A percentile compares a stretch with the other conserved stretches of the same genome.
These are phyloP conservation scores for Podocnemis expansa DNA, from an alignment of 2,113 vertebrate species.

Conservation along the genomic window DNA sequence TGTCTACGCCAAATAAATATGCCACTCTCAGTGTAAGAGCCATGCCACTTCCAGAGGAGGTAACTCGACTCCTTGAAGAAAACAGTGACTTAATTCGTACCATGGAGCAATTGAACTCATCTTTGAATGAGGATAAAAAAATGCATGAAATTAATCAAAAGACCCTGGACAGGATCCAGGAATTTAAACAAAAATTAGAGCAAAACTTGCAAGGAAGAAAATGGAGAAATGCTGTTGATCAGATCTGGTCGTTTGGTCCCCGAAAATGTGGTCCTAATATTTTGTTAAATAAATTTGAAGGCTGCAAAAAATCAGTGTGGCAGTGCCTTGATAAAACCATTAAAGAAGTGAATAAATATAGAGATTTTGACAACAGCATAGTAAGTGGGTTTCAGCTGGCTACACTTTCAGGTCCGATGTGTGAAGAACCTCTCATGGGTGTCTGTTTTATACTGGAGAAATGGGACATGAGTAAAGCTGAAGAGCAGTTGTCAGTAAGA, in stretches of 20 bases:
- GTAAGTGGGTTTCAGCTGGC: slow-evolving; percentile 95
- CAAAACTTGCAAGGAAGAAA: slow-evolving; percentile 86
- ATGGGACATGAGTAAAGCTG: slow-evolving; percentile 83
- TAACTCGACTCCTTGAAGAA: slow-evolving; percentile 87
- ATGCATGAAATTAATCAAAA: slow-evolving; percentile 78
- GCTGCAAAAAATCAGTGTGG: slow-evolving; percentile 88
- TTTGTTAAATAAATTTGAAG: slow-evolving; percentile 84
- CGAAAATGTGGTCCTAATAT: slow-evolving; percentile 95
- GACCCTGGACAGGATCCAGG: slow-evolving; percentile 82
- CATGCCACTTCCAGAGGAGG: slow-evolving; percentile 88
- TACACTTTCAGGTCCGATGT: slow-evolving; percentile 93
- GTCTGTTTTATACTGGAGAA: slow-evolving; percentile 93
- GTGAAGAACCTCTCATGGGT: slow-evolving; percentile 98
- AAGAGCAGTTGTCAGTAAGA: slow-evolving; percentile 23
- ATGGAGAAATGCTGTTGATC: slow-evolving; percentile 90
- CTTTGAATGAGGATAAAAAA: slow-evolving; percentile 84
- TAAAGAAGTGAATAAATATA: slow-evolving; percentile 62
- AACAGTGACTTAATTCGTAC: slow-evolving; percentile 89
- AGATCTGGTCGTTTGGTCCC: slow-evolving; percentile 95
- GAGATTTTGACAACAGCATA: slow-evolving; percentile 93
- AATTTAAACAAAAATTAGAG: slow-evolving; percentile 85
- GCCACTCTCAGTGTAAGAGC: slow-evolving; percentile 88
- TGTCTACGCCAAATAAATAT: slow-evolving; percentile 90
- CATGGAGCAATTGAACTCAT: slow-evolving; percentile 87
- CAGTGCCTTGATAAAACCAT: slow-evolving; percentile 77